A percentile compares a stretch with the other conserved stretches of the same genome.
phyloP scores from a whole-genome alignment of 2,888 invertebrate species.

The Strigamia maritima region DNA sequence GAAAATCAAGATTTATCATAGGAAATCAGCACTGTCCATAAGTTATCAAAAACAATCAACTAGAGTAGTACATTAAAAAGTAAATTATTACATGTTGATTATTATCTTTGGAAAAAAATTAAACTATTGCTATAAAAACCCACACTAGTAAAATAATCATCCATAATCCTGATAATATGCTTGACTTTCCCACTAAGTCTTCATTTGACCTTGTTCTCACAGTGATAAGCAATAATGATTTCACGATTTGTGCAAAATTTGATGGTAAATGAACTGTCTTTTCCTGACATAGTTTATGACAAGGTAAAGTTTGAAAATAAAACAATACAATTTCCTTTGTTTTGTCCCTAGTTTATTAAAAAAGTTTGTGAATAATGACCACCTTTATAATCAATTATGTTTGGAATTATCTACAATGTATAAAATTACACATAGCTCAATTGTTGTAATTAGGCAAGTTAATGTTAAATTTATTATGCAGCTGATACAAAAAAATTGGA shows the following conservation, averaged over 20 bases:
- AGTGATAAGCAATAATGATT: not conserved
- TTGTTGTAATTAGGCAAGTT: not conserved
- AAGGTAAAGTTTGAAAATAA: not conserved
- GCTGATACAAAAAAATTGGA: not conserved
- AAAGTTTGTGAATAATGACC: not conserved
- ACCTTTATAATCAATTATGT: not conserved
- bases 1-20: too few relatives aligned
- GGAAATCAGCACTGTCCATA: too few relatives aligned
- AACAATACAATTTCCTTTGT: too few relatives aligned
- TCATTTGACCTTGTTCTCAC: not conserved
- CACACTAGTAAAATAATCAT: not conserved
- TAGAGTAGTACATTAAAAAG: not conserved
- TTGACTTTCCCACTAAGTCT: slow-evolving; percentile 1
- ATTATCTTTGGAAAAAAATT: not conserved
- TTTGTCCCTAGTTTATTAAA: too few relatives aligned
- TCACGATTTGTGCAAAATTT: not conserved
- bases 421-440: not conserved
- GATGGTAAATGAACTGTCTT: not conserved
- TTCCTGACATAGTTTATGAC: not conserved
- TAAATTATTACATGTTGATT: not conserved
- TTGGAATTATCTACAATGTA: not conserved
- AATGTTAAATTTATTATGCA: not conserved
- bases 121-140: not conserved
- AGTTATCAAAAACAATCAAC: too few relatives aligned
- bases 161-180: not conserved